Evolutionary conservation across 2,888 invertebrate species (phyloP).

Genomic region (Erebia palarica): DNA sequence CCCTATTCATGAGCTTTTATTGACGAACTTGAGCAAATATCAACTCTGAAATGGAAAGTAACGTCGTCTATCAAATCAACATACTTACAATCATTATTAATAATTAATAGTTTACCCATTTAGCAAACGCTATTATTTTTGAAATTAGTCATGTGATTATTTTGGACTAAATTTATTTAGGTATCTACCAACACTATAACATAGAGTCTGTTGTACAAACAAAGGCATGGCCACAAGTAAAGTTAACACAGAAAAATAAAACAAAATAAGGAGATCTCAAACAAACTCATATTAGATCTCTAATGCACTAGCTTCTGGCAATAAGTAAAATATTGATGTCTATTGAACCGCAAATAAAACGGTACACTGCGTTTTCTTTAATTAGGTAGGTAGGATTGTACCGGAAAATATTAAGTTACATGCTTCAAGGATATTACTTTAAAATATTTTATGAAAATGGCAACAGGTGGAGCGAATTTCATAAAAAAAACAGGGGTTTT

Average conservation of each 20-base stretch:
- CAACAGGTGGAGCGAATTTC: background rate
- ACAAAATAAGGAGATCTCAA: too few species aligned
- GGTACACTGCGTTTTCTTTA: constrained; percentile 7
- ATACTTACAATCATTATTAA: background rate
- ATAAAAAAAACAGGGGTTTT: background rate
- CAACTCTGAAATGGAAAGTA: constrained; percentile 19
- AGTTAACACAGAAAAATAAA: too few species aligned
- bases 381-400: background rate
- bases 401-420: constrained; percentile 10
- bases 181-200: too few species aligned
- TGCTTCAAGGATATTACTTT: background rate
- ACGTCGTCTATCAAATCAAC: background rate
- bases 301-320: background rate
- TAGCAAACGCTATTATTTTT: too few species aligned
- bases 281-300: too few species aligned
- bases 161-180: too few species aligned
- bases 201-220: too few species aligned
- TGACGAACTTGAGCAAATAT: constrained; percentile 33
- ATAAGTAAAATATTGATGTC: constrained; percentile 13
- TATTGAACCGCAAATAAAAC: constrained; percentile 9
- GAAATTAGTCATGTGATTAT: too few species aligned
- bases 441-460: background rate
- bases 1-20: constrained; percentile 38
- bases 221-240: too few species aligned
- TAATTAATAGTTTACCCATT: background rate